Conservation (phyloP, 2,113 vertebrate species). For the Stercorarius parasiticus region DNA sequence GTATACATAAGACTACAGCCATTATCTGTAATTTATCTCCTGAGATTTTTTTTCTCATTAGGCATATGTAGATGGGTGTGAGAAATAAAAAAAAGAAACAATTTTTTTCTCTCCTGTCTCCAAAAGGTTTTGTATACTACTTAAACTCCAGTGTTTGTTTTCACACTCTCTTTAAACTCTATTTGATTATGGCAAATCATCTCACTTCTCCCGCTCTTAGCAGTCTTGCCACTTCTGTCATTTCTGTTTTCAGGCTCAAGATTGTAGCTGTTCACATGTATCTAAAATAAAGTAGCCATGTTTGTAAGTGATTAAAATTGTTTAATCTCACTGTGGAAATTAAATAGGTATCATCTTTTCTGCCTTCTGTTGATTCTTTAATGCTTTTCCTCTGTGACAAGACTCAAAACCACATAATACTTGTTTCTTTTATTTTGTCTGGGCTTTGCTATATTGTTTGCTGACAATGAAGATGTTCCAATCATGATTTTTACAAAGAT, state of each 20-base stretch:
- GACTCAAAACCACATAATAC: not conserved
- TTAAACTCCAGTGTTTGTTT: not conserved
- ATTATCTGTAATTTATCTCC: not conserved
- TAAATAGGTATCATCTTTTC: slow-evolving; percentile 19
- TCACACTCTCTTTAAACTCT: not conserved
- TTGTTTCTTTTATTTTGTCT: not conserved
- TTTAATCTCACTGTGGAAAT: slow-evolving; percentile 45
- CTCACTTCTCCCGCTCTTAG: not conserved
- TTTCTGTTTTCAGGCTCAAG: not conserved
- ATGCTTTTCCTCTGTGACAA: not conserved
- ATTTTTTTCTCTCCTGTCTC: not conserved
- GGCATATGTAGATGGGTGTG: not conserved
- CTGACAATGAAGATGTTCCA: not conserved
- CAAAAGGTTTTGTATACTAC: not conserved
- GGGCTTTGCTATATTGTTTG: not conserved
- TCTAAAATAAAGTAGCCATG: slow-evolving; percentile 25
- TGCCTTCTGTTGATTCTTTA: not conserved
- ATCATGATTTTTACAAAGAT: not conserved
- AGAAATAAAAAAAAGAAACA: not conserved
- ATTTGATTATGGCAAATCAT: not conserved
- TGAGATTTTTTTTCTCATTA: slow-evolving; percentile 26
- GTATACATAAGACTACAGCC: not conserved
- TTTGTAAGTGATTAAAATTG: slow-evolving; percentile 36
- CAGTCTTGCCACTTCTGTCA: not conserved
- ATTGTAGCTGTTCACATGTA: slow-evolving; percentile 1